phyloP scores from a whole-genome alignment of 2,113 vertebrate genomes.

The Polypterus bichir region DNA sequence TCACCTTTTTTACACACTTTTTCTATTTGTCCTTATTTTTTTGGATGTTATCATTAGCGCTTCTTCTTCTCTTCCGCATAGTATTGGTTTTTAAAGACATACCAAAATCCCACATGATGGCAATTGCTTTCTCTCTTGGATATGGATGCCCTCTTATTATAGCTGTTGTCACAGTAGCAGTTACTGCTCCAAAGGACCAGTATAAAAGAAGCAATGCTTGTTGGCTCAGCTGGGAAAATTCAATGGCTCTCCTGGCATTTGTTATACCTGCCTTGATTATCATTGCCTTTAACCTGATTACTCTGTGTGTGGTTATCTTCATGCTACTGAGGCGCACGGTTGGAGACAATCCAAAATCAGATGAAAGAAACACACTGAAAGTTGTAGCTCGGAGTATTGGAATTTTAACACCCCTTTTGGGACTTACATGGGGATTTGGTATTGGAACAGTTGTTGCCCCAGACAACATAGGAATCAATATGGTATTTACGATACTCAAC shows the following conservation, averaged over 20 bases:
- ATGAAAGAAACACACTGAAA: conserved; percentile 49
- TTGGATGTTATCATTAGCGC: conserved; percentile 75
- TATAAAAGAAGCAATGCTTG: conserved; percentile 52
- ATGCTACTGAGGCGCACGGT: conserved; percentile 52
- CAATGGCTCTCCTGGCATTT: conserved; percentile 65
- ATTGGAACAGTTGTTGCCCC: conserved; percentile 41
- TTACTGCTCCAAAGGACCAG: conserved; percentile 42
- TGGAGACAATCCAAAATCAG: conserved; percentile 30
- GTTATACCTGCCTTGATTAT: conserved; percentile 63
- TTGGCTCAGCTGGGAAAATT: conserved; percentile 70
- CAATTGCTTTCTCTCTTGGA: conserved; percentile 51
- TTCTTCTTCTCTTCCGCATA: conserved; percentile 66
- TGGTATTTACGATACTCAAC: conserved; percentile 61
- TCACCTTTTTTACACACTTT: conserved; percentile 74
- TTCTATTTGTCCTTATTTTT: conserved; percentile 82
- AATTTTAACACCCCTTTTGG: conserved; percentile 71
- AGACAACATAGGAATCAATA: conserved; percentile 28
- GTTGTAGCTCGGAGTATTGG: conserved; percentile 60
- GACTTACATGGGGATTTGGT: conserved; percentile 75
- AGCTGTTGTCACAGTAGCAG: conserved; percentile 54
- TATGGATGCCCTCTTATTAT: conserved; percentile 71
- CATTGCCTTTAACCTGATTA: conserved; percentile 57
- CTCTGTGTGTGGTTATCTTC: conserved; percentile 55
- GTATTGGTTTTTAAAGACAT: conserved; percentile 61
- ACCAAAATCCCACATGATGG: conserved; percentile 50